Base-by-base conservation (phyloP, 2,797 vertebrate genomes). In the Ceyx erithaca region DNA sequence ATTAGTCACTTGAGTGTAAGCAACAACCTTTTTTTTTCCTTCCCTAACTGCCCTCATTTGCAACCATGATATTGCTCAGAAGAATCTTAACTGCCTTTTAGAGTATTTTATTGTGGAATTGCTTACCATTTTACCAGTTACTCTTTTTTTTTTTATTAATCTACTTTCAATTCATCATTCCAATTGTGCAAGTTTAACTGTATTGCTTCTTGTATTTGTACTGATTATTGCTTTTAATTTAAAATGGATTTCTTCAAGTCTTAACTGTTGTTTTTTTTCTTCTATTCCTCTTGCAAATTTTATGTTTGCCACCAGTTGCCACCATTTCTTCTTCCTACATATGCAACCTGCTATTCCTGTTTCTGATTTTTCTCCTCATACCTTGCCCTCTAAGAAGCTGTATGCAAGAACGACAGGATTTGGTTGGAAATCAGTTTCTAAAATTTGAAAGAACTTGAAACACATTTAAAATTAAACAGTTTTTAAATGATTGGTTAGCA, bases 1-100 rank as follows among this genome's bases (percentile, higher is more conserved):
- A 89, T 69, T 91, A 94, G 67, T 84, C 80, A 90, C 58, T 91
- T 8, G 28, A 93, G 64, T 88, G 41, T 79, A 91, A 93, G 73
- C 37, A 92, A 64, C 58, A 94, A 48, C 54, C 25, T 75, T 66
- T 79, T 64, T 80, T 70, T 87, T 93, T 85, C 48, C 64, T 75
- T 87, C 40, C 66, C 17, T 85, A 85, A 80, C 81, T 82, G 40
- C 37, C 37, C 30, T 92, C 37, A 85, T 95, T 95, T 90, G 43
- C 90, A 93, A 69, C 43, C 40, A 87, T 84, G 49, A 69, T 85
- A 57, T 49, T 76, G 28, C 71, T 90, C 21, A 35, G 89, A 77
- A 89, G 37, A 85, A 85, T 62, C 46, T 61, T 71, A 92, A 66
- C 81, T 76, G 76, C 75, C n/a, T 90, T 84, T 82, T 78, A 61